Percentiles rank a stretch among this genome's conserved stretches.
phyloP scores from a whole-genome alignment of 2,888 invertebrate species.

The Acrobasis repandana region DNA sequence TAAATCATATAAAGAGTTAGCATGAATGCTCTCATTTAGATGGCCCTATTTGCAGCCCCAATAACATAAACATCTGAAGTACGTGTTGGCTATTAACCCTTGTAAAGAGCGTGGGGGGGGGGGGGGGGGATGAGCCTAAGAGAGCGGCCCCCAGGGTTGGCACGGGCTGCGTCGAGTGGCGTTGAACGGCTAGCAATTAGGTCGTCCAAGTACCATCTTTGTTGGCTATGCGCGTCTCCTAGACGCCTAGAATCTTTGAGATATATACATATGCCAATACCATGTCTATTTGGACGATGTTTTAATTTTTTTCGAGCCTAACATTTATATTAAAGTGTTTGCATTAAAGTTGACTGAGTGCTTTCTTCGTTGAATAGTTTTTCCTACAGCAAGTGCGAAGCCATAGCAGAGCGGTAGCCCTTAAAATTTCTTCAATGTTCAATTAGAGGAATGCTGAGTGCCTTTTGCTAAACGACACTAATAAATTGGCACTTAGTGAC shows the following conservation, averaged over 20 bases:
- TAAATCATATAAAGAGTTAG: slow-evolving; percentile 21
- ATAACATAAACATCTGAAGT: slow-evolving; percentile 36
- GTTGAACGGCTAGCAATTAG: slow-evolving; percentile 74
- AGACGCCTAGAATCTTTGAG: slow-evolving; percentile 42
- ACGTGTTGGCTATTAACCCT: slow-evolving; percentile 49
- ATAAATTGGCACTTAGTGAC: not conserved
- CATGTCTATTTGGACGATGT: no score
- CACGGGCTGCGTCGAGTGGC: slow-evolving; percentile 61
- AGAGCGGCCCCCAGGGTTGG: slow-evolving; percentile 51
- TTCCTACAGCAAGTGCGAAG: no score
- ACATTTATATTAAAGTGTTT: no score
- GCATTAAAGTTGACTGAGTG: no score
- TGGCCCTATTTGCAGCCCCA: slow-evolving; percentile 27
- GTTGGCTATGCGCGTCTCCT: slow-evolving; percentile 41
- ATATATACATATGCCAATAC: no score
- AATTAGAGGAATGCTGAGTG: not conserved
- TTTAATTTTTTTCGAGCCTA: no score
- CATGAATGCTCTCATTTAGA: slow-evolving; percentile 22
- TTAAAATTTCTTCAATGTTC: not conserved
- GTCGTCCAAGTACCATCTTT: slow-evolving; percentile 62
- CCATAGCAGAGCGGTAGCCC: not conserved
- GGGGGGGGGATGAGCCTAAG: slow-evolving; percentile 37
- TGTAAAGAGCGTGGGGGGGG: slow-evolving; percentile 34
- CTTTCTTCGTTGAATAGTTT: no score
- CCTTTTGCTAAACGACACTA: not conserved